Evolutionary conservation across 1,140 invertebrate species (phyloP), one percentile per base, ranked within the genome.

Genomic region (Trichonephila clavata): DNA sequence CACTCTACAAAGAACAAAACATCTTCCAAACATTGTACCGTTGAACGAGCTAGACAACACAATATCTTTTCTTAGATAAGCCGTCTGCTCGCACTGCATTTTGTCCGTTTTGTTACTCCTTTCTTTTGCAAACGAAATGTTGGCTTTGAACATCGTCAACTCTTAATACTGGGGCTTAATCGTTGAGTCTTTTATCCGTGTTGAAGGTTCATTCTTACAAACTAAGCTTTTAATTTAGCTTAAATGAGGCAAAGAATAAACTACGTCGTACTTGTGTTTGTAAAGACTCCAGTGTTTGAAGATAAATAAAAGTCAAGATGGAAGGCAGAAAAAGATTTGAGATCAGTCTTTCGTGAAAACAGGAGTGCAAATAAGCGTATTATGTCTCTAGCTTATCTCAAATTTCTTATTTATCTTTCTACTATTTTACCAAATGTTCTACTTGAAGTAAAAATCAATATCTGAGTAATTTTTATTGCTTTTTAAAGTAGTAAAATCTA

Each of bases 181-280:
- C 43, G 81, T 59, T 83, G 81, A 83, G 24, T 50, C 39, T 50
- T 83, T 83, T 83, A 83, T 50, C 8, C 50, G 50, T 57, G 81
- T 83, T 83, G 43, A 83, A 57, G 81, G 81, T 83, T 59, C 18
- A 20, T 57, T 83, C 81, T 57, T 18, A 14, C 7, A 39, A 50
- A 83, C 81, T 50, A 57, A 83, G 81, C 39, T 83, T 83, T 83
- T 83, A 83, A 83, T 83, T 83, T 83, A 50, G 81, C 39, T 59
- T 83, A 83, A 83, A 83, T 83, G 81, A 83, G 81, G 81, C 81
- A 59, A 21, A 24, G 81, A 83, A 59, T 59, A 59, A 57, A 83
- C 18, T 32, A 32, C 24, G 71, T 20, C 27, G 13, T 16, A 77
- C 71, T 77, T 13, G 71, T 77, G 71, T 77, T 77, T 39, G 71